Evolutionary conservation across 2,113 vertebrate genomes (phyloP).

Genomic region (Burhinus bistriatus): DNA sequence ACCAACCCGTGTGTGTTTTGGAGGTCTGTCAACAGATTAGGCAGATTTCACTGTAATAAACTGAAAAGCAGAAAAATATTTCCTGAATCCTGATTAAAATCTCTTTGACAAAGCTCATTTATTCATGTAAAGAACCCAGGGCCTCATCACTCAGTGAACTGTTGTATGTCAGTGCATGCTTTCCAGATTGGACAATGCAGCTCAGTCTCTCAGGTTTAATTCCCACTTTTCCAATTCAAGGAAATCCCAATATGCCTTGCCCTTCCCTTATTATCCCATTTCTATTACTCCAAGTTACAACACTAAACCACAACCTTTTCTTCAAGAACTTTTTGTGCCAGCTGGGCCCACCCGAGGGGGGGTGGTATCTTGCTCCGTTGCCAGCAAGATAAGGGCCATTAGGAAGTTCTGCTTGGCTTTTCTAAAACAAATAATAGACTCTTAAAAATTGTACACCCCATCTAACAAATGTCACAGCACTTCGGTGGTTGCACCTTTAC

Average conservation of each 20-base stretch:
- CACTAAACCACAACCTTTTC: not conserved
- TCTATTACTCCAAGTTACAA: not conserved
- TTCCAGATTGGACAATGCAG: not conserved
- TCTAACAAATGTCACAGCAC: not conserved
- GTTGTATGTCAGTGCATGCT: not conserved
- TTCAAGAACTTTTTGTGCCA: not conserved
- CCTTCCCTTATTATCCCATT: not conserved
- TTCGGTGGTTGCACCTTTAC: fast-evolving
- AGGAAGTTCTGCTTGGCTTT: not conserved
- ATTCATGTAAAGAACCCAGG: not conserved
- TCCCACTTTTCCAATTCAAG: not conserved
- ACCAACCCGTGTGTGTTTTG: not conserved
- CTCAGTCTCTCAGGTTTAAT: not conserved
- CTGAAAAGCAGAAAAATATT: not conserved
- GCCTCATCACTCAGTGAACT: not conserved
- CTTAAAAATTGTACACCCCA: not conserved
- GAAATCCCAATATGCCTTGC: not conserved
- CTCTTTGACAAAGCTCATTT: not conserved
- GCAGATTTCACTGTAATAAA: not conserved
- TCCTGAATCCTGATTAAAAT: not conserved
- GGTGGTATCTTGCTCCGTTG: not conserved
- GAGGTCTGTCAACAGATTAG: constrained; percentile 3
- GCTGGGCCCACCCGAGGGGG: not conserved
- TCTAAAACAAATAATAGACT: not conserved
- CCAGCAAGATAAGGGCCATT: not conserved